phyloP scores from a whole-genome alignment of 2,888 invertebrate species.

The Trypoxylon attenuatum region DNA sequence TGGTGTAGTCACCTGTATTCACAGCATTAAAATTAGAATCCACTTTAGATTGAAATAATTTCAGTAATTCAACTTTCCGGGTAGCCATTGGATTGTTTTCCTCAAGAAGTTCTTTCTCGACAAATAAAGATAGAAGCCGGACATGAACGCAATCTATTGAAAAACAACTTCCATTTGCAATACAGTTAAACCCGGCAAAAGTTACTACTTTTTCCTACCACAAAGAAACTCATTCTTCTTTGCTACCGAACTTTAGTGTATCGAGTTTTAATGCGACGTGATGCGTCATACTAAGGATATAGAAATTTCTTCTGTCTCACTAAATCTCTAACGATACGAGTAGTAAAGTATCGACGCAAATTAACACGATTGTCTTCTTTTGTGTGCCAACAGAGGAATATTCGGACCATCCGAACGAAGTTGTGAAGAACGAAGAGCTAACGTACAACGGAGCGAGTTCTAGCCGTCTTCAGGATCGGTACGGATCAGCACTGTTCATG shows the following conservation, averaged over 20 bases:
- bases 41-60: too few species aligned
- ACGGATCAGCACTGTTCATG: slow-evolving; percentile 57
- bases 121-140: too few species aligned
- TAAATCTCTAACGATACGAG: too few species aligned
- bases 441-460: slow-evolving; percentile 80
- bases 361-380: neutral
- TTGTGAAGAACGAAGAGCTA: slow-evolving; percentile 93
- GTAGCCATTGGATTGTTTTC: too few species aligned
- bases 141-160: too few species aligned
- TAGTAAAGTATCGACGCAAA: too few species aligned
- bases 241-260: neutral
- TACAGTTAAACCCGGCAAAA: too few species aligned
- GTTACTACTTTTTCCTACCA: neutral
- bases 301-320: neutral
- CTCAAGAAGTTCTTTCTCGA: too few species aligned
- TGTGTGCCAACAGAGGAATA: slow-evolving; percentile 82
- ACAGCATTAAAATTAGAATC: too few species aligned
- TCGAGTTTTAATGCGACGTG: neutral
- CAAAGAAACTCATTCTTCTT: neutral
- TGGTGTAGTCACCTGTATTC: neutral
- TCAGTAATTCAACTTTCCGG: too few species aligned
- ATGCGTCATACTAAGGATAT: neutral
- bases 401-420: slow-evolving; percentile 92
- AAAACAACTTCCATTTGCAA: too few species aligned
- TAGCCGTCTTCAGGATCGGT: slow-evolving; percentile 45